These are phyloP conservation scores for Chaetodon trifasciatus DNA, from an alignment of 2,797 vertebrate species.

Conservation along the genomic window DNA sequence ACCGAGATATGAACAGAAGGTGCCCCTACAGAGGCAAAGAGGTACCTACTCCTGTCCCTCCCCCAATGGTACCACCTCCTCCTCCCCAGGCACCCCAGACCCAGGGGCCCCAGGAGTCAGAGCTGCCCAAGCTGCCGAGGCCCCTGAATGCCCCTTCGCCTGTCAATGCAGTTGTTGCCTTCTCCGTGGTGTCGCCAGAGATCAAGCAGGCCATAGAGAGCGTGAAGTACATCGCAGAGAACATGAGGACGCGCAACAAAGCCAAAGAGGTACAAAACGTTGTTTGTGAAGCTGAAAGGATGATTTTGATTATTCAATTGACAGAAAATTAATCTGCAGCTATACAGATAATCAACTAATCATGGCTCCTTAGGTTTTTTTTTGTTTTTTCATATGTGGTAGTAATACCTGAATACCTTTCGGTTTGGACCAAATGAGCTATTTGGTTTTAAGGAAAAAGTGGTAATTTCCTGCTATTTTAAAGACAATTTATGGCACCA, in stretches of 20 bases:
- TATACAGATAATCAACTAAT: background rate
- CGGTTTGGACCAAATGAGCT: background rate
- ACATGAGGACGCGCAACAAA: conserved; percentile 93
- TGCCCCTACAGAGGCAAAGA: conserved; percentile 84
- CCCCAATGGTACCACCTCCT: conserved; percentile 65
- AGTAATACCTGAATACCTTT: background rate
- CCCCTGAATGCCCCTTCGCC: conserved; percentile 81
- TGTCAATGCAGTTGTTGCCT: conserved; percentile 80
- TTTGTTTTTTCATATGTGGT: background rate
- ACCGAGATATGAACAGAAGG: conserved; percentile 77
- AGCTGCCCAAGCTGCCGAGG: conserved; percentile 72
- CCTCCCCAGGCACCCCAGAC: conserved; percentile 62
- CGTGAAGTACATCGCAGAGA: conserved; percentile 93
- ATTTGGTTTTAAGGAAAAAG: background rate
- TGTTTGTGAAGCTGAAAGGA: background rate
- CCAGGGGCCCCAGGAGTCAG: conserved; percentile 72
- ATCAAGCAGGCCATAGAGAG: conserved; percentile 91
- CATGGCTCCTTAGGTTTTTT: too few relatives aligned
- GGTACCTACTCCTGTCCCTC: conserved; percentile 81
- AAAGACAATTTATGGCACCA: background rate
- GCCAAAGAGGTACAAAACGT: conserved; percentile 89
- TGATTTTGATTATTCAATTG: background rate
- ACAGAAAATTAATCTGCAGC: background rate
- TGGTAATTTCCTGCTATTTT: background rate
- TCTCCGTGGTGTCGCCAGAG: conserved; percentile 86